phyloP scores from a whole-genome alignment of 1,140 invertebrate genomes.

The Drosophila punjabiensis region DNA sequence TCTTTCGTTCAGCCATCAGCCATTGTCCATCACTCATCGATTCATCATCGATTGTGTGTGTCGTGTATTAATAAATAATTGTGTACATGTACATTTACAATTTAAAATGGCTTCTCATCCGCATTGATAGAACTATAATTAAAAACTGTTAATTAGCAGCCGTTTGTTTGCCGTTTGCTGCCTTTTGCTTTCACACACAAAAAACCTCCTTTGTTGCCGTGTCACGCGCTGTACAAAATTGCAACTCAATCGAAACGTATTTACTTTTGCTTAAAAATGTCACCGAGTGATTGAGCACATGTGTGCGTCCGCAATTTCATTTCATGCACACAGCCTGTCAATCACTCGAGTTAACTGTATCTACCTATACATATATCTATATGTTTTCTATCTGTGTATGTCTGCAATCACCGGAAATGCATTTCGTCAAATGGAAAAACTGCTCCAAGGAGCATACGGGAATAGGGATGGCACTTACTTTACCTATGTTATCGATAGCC shows the following conservation, averaged over 20 bases:
- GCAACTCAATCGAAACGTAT: conserved; percentile 40
- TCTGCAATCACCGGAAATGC: conserved; percentile 38
- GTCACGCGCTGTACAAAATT: conserved; percentile 66
- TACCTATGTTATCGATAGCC: not conserved
- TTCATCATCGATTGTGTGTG: conserved; percentile 41
- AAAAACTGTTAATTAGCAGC: conserved; percentile 76
- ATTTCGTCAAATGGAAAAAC: conserved; percentile 13
- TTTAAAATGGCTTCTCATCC: conserved; percentile 30
- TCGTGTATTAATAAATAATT: conserved; percentile 40
- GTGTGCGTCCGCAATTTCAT: conserved; percentile 29
- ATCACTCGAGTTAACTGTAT: conserved; percentile 21
- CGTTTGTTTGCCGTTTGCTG: conserved; percentile 53
- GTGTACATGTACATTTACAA: conserved; percentile 17
- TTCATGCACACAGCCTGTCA: conserved; percentile 30
- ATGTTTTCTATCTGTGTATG: conserved; percentile 14
- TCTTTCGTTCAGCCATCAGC: conserved; percentile 18
- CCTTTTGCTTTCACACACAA: conserved; percentile 37
- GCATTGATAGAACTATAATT: conserved; percentile 58
- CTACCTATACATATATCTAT: conserved; percentile 7
- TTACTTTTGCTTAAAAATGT: conserved; percentile 47
- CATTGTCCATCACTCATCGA: conserved; percentile 57
- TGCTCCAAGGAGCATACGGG: not conserved
- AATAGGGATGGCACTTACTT: not conserved
- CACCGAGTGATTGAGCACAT: conserved; percentile 44
- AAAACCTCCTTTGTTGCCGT: conserved; percentile 49